Conservation (phyloP, 1,140 invertebrate genomes). For the Ceratina australensis region DNA sequence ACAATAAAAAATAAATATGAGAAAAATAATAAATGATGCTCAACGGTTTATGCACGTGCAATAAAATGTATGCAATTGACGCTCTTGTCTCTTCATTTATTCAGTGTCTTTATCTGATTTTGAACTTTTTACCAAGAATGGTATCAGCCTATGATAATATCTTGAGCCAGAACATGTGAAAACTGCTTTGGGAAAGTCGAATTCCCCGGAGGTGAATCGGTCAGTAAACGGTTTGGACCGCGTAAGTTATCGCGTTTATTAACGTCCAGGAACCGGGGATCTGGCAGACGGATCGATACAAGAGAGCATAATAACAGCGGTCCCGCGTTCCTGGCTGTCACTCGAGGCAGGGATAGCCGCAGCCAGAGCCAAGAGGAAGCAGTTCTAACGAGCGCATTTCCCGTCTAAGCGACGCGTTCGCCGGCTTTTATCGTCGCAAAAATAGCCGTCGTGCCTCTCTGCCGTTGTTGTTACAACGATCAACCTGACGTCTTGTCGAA, state of each 20-base stretch:
- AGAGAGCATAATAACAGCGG: conserved; percentile 32
- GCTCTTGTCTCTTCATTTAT: neutral
- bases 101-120: no score
- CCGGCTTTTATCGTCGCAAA: conserved; percentile 34
- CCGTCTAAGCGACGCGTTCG: conserved; percentile 36
- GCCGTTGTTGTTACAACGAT: neutral
- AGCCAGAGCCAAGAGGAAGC: conserved; percentile 38
- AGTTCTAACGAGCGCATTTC: conserved; percentile 48
- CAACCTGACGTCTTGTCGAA: neutral
- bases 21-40: no score
- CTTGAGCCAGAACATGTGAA: no score
- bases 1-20: no score
- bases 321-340: conserved; percentile 27
- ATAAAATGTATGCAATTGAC: neutral
- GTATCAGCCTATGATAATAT: no score
- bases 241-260: conserved; percentile 51
- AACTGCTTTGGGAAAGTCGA: neutral
- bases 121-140: no score
- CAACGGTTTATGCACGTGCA: neutral
- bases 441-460: conserved; percentile 2
- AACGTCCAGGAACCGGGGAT: conserved; percentile 1
- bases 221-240: conserved; percentile 22
- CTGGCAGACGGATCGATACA: conserved; percentile 26
- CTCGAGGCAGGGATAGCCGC: conserved; percentile 15
- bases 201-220: conserved; percentile 3